A percentile compares a stretch with the other conserved stretches of the same genome.
These are phyloP conservation scores for Parochlus steinenii DNA, from an alignment of 2,888 invertebrate species.

Conservation along the genomic window DNA sequence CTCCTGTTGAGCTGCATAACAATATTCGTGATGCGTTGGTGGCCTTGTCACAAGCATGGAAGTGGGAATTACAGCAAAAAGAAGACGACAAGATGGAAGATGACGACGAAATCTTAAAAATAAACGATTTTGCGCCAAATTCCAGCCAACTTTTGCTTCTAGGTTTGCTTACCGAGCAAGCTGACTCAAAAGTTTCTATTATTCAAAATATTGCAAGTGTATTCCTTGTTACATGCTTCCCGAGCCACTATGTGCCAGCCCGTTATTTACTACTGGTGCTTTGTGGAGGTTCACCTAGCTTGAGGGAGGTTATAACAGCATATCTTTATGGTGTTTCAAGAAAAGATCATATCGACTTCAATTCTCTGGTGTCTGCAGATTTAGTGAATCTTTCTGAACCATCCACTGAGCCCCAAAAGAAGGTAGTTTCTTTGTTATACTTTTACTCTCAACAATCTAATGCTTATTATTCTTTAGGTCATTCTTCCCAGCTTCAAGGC, in stretches of 20 bases:
- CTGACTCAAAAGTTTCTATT: slow-evolving; percentile 50
- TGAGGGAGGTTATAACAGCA: slow-evolving; percentile 26
- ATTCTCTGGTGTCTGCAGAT: slow-evolving; percentile 28
- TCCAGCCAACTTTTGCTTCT: slow-evolving; percentile 34
- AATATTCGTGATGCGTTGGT: slow-evolving; percentile 51
- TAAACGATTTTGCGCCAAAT: slow-evolving; percentile 26
- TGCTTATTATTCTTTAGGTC: slow-evolving; percentile 23
- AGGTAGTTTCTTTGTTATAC: too few species aligned
- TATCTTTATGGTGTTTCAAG: slow-evolving; percentile 51
- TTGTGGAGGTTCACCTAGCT: slow-evolving; percentile 47
- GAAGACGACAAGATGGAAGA: slow-evolving; percentile 17
- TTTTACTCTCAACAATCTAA: slow-evolving; percentile 10
- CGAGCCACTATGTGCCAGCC: slow-evolving; percentile 63
- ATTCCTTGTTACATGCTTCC: slow-evolving; percentile 67
- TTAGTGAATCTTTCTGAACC: too few species aligned
- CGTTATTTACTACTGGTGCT: slow-evolving; percentile 66
- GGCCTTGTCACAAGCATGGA: slow-evolving; percentile 49
- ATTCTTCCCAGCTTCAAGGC: slow-evolving; percentile 54
- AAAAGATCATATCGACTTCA: slow-evolving; percentile 34
- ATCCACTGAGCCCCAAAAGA: too few species aligned
- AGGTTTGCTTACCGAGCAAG: slow-evolving; percentile 53
- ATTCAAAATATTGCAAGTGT: slow-evolving; percentile 72
- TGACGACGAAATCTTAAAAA: slow-evolving; percentile 15
- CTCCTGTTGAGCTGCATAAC: slow-evolving; percentile 36
- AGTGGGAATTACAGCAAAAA: slow-evolving; percentile 21